These are phyloP conservation scores for Grammomys surdaster DNA, from an alignment of 2,113 vertebrate species.

Conservation along the genomic window DNA sequence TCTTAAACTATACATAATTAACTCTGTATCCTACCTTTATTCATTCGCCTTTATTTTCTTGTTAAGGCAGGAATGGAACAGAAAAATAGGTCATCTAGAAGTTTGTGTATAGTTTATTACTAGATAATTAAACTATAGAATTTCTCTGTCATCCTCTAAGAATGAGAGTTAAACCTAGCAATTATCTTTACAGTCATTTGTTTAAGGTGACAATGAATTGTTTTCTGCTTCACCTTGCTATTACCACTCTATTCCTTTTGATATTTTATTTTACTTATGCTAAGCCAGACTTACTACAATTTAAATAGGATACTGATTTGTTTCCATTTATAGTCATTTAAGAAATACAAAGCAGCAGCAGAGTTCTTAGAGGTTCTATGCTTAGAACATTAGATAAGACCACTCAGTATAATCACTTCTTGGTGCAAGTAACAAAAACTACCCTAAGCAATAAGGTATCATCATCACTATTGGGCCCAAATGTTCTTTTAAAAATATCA, in stretches of 20 bases:
- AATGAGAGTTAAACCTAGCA: background rate
- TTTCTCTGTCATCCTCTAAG: background rate
- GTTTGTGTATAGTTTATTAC: background rate
- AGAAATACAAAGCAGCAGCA: background rate
- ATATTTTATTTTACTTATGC: slow-evolving; percentile 14
- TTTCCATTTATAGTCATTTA: slow-evolving; percentile 26
- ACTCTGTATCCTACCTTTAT: background rate
- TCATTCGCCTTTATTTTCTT: background rate
- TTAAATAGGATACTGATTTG: background rate
- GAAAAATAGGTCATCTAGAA: background rate
- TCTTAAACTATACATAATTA: background rate
- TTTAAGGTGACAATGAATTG: slow-evolving; percentile 23
- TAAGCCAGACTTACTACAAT: slow-evolving; percentile 19
- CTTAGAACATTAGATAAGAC: background rate
- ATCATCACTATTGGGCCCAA: background rate
- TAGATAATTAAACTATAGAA: background rate
- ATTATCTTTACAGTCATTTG: background rate
- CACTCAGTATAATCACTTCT: background rate
- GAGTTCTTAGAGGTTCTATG: background rate
- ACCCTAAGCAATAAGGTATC: background rate
- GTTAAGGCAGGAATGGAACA: background rate
- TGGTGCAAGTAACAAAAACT: background rate
- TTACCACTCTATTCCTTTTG: slow-evolving; percentile 44
- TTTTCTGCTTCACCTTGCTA: background rate
- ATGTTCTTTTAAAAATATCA: background rate